Percentiles rank a stretch among this genome's conserved stretches.
Conservation (phyloP, 2,888 invertebrate genomes). For the Drosophila nr. perissopoda region DNA sequence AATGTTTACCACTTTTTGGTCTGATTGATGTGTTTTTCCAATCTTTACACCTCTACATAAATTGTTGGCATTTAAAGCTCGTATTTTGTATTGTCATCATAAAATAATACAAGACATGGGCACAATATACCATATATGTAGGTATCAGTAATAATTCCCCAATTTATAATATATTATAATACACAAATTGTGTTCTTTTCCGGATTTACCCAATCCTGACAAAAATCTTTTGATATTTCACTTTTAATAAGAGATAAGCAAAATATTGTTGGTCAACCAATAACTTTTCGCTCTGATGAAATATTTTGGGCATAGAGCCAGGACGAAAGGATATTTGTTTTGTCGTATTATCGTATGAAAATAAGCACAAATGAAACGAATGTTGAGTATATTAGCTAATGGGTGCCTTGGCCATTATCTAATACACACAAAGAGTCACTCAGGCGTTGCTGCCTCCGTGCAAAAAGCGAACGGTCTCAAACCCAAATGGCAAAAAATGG, state of each 20-base stretch:
- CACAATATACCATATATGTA: no score
- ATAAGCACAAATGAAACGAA: background rate
- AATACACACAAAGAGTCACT: constrained; percentile 1
- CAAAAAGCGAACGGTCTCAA: constrained; percentile 34
- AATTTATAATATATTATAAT: background rate
- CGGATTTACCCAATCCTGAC: background rate
- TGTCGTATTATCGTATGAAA: background rate
- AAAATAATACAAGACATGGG: background rate
- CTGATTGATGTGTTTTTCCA: background rate
- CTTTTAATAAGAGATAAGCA: background rate
- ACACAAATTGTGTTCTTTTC: background rate
- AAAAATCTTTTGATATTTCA: background rate
- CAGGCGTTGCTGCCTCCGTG: background rate
- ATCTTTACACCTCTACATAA: background rate
- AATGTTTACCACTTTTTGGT: background rate
- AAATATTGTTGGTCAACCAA: background rate
- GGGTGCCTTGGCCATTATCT: constrained; percentile 12
- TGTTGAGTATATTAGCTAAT: background rate
- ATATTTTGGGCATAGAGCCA: accelerated
- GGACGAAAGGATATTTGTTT: background rate
- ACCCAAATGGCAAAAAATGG: constrained; percentile 46
- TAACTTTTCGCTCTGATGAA: background rate
- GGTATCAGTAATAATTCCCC: no score
- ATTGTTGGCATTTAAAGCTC: background rate
- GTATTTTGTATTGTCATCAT: background rate